These are phyloP conservation scores for Tuta absoluta DNA, from an alignment of 2,888 invertebrate genomes.

Conservation along the genomic window DNA sequence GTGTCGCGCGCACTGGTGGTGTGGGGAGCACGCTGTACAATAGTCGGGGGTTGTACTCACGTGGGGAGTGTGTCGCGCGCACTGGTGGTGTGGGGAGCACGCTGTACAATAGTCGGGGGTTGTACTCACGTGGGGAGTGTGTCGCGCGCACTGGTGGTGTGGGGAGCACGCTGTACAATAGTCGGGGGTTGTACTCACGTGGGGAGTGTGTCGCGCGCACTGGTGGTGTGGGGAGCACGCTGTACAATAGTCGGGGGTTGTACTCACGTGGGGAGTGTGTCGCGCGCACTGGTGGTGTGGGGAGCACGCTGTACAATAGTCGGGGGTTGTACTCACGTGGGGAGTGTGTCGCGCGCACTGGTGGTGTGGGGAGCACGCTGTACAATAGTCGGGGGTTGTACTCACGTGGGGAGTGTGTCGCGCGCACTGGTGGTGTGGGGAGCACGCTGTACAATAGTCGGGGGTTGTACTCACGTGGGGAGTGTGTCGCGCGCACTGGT, in stretches of 20 bases:
- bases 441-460: too few species aligned
- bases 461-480: constrained; percentile 47
- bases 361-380: constrained; percentile 57
- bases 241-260: too few species aligned
- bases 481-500: constrained; percentile 55
- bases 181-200: too few species aligned
- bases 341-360: constrained; percentile 56
- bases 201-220: too few species aligned
- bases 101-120: too few species aligned
- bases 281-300: too few species aligned
- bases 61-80: neutral
- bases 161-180: constrained; percentile 60
- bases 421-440: too few species aligned
- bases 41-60: constrained; percentile 46
- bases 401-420: neutral
- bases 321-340: constrained; percentile 42
- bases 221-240: too few species aligned
- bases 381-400: constrained; percentile 58
- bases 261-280: too few species aligned
- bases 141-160: constrained; percentile 53
- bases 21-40: constrained; percentile 61
- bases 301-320: too few species aligned
- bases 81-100: too few species aligned
- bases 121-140: constrained; percentile 52
- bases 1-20: constrained; percentile 55